Evolutionary conservation across 2,888 invertebrate genomes (phyloP).

Genomic region (Neoitamus cyanurus): DNA sequence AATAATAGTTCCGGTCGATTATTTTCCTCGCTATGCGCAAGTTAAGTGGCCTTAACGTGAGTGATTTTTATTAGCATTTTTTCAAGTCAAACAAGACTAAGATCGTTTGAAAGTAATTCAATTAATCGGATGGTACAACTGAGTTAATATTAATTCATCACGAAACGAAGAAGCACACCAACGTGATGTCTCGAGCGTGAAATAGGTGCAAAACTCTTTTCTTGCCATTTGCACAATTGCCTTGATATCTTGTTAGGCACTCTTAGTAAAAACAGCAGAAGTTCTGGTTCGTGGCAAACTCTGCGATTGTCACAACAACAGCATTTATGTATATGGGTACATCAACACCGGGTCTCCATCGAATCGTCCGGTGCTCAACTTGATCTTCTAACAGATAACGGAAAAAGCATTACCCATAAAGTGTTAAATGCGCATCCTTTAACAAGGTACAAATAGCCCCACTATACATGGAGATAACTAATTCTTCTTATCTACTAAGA

Average conservation of each 20-base stretch:
- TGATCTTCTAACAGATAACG: background rate
- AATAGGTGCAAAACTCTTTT: background rate
- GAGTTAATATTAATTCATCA: background rate
- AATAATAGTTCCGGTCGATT: too few relatives aligned
- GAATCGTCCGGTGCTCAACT: background rate
- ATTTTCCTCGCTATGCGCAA: too few relatives aligned
- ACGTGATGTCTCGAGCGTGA: background rate
- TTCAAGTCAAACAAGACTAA: too few relatives aligned
- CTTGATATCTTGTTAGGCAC: background rate
- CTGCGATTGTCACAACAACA: background rate
- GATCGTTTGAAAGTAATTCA: background rate
- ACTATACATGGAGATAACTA: background rate
- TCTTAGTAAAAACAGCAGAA: background rate
- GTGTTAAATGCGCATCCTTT: background rate
- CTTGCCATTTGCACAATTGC: background rate
- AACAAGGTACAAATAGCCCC: background rate
- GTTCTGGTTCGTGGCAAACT: background rate
- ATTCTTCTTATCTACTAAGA: background rate
- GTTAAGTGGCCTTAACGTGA: too few relatives aligned
- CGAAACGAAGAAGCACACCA: background rate
- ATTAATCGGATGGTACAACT: background rate
- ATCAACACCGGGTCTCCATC: background rate
- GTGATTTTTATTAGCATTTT: too few relatives aligned
- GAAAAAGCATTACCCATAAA: background rate
- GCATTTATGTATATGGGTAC: background rate